phyloP scores from a whole-genome alignment of 2,797 vertebrate species.

The Gobio occitaniae region DNA sequence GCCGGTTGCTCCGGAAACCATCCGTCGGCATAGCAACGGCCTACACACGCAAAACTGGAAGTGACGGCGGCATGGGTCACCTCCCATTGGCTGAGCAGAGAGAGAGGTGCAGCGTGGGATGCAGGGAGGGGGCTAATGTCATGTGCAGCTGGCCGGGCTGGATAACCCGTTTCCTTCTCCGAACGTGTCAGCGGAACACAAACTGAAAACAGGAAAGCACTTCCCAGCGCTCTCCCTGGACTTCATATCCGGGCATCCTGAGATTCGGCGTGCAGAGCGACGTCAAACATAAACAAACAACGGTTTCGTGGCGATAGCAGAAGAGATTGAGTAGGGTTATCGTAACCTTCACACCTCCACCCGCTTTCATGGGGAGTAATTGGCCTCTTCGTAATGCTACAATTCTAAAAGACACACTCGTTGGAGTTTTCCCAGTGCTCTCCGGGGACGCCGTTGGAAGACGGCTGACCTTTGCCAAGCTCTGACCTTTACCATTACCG shows the following conservation, averaged over 20 bases:
- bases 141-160: constrained; percentile 64
- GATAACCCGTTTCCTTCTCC: constrained; percentile 64
- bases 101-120: constrained; percentile 61
- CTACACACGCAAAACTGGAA: constrained; percentile 64
- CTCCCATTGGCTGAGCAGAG: constrained; percentile 62
- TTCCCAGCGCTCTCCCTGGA: constrained; percentile 62
- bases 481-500: constrained; percentile 33
- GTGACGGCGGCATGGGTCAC: constrained; percentile 61
- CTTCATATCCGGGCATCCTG: constrained; percentile 58
- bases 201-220: constrained; percentile 65
- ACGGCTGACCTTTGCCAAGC: constrained; percentile 34
- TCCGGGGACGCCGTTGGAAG: constrained; percentile 27
- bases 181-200: constrained; percentile 62
- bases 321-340: constrained; percentile 53
- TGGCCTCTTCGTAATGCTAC: constrained; percentile 22
- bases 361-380: constrained; percentile 32
- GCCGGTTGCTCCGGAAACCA: constrained; percentile 57
- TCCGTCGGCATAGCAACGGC: constrained; percentile 56
- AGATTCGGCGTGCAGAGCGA: constrained; percentile 34
- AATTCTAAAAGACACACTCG: constrained; percentile 24
- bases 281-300: constrained; percentile 60
- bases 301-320: constrained; percentile 38
- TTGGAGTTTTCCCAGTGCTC: not conserved
- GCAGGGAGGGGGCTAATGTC: constrained; percentile 63
- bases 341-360: constrained; percentile 51